A percentile compares a stretch with the other conserved stretches of the same genome.
phyloP scores from a whole-genome alignment of 1,140 invertebrate genomes.

The Diploscapter pachys region DNA sequence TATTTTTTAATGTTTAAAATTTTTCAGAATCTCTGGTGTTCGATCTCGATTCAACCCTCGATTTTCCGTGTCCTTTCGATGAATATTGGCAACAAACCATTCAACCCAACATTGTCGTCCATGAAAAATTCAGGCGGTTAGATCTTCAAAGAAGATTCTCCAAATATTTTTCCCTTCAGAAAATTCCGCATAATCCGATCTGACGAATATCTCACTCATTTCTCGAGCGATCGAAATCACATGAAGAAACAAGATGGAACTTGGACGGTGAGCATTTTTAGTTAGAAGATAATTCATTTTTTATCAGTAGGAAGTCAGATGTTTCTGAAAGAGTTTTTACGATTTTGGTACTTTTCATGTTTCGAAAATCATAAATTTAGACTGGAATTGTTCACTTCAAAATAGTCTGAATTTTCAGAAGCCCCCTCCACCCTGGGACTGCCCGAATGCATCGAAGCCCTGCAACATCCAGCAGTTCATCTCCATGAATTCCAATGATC shows the following conservation, averaged over 20 bases:
- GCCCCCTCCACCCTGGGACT: too few relatives aligned
- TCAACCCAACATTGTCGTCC: not conserved
- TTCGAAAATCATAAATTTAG: too few relatives aligned
- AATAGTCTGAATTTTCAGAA: too few relatives aligned
- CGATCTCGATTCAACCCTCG: slow-evolving; percentile 21
- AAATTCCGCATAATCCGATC: slow-evolving; percentile 19
- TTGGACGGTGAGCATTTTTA: not conserved
- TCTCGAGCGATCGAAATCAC: slow-evolving; percentile 24
- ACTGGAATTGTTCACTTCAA: too few relatives aligned
- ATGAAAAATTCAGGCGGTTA: not conserved
- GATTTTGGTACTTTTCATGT: too few relatives aligned
- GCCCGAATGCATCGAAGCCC: too few relatives aligned
- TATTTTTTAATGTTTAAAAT: too few relatives aligned
- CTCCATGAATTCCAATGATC: too few relatives aligned
- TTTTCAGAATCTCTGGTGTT: slow-evolving; percentile 1
- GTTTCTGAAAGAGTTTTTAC: too few relatives aligned
- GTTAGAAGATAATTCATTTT: too few relatives aligned
- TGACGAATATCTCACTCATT: not conserved
- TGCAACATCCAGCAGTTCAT: too few relatives aligned
- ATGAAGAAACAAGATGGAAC: slow-evolving; percentile 6
- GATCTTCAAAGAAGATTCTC: not conserved
- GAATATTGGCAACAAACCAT: slow-evolving; percentile 19
- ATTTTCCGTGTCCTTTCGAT: not conserved
- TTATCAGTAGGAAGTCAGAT: too few relatives aligned
- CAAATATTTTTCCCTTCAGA: slow-evolving; percentile 5